These are phyloP conservation scores for Probaryconus sp. DNA, from an alignment of 1,140 invertebrate genomes.

Conservation along the genomic window DNA sequence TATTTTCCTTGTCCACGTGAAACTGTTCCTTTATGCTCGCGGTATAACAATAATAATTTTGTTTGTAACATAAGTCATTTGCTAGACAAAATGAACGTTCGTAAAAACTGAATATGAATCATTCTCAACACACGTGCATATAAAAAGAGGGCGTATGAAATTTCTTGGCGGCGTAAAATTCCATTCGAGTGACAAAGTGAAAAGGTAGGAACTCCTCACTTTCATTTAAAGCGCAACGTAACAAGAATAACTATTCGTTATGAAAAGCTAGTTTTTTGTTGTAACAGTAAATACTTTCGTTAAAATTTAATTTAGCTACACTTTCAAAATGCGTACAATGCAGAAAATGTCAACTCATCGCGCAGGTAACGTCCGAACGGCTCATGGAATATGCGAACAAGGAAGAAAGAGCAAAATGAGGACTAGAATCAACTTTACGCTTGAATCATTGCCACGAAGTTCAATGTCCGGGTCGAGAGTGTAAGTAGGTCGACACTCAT, in stretches of 20 bases:
- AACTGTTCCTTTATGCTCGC: no score
- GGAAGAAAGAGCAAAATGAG: constrained; percentile 39
- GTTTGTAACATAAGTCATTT: no score
- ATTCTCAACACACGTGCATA: no score
- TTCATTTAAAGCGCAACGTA: constrained; percentile 21
- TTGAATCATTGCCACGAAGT: constrained; percentile 59
- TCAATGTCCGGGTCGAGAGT: constrained; percentile 60
- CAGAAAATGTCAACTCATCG: constrained; percentile 27
- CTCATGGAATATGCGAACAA: constrained; percentile 40
- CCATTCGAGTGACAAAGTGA: background rate
- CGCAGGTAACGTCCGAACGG: constrained; percentile 2
- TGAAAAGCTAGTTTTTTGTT: constrained; percentile 3
- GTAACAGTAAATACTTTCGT: constrained; percentile 16
- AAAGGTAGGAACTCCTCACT: constrained; percentile 3
- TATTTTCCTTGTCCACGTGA: no score
- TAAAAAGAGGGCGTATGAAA: no score
- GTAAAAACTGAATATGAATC: no score
- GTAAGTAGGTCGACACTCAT: constrained; percentile 60
- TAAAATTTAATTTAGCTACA: constrained; percentile 24
- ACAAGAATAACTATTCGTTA: constrained; percentile 19
- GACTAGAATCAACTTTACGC: constrained; percentile 42
- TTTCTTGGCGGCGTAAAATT: no score
- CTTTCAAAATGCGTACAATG: constrained; percentile 18
- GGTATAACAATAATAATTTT: no score
- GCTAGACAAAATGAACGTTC: no score